Base-by-base conservation (phyloP, 2,797 vertebrate species). In the Gymnopithys bicolor region DNA sequence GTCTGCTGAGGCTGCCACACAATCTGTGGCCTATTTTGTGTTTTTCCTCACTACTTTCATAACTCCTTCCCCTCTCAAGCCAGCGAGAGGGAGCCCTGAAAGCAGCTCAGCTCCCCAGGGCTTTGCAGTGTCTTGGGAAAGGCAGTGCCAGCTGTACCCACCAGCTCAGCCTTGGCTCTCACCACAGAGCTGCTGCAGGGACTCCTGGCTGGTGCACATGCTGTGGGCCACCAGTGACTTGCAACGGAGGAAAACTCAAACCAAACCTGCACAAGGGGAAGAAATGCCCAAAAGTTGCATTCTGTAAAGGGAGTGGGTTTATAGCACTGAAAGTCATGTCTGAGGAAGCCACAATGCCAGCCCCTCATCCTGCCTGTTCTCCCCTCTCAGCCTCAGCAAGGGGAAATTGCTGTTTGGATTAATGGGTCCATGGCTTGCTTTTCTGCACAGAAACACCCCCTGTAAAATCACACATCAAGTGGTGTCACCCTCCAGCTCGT, bases 81-180 rank as follows among this genome's bases (percentile, higher is more conserved):
- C 45, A 39, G 27, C 18, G 19, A 35, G 55, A 19, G 15, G 58
- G 19, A 16, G 33, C n/a, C 28, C 21, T 22, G 17, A 19, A 28
- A 60, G 68, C 33, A 53, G 41, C 43, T 64, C 1, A 0, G n/a
- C 19, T 58, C 39, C 13, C 19, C 2, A 2, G 22, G 45, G 33
- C 33, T 64, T 76, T 35, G 11, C 53, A 1, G 28, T 25, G 37
- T 10, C 56, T 15, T 17, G 30, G 69, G 77, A 74, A 66, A 30
- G 43, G n/a, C 66, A 48, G 33, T 25, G 7, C 5, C 5, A 52
- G 41, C 66, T 10, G 33, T 16, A 35, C 17, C 4, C 8, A 27
- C 14, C 41, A 45, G 55, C 30, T 6, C 4, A 75, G 60, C 46
- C 27, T 62, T 16, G 25, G 48, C 30, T 59, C 39, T 49, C 56